Evolutionary conservation across 2,113 vertebrate genomes (phyloP).

Genomic region (Pheucticus melanocephalus): DNA sequence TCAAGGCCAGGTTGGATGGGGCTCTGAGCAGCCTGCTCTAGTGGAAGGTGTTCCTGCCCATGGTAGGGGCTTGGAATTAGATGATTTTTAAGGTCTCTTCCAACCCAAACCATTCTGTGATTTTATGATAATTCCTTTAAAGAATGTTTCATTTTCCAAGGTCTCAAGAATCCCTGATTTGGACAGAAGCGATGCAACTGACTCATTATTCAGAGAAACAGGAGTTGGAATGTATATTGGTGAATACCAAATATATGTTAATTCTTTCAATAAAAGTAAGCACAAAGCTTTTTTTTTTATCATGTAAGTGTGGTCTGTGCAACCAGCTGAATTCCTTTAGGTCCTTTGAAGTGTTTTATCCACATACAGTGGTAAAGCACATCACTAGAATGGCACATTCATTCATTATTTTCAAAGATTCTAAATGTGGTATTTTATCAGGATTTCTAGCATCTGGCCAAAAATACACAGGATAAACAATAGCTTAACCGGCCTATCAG

Average conservation of each 20-base stretch:
- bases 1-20: background rate
- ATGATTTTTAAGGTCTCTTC: background rate
- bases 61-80: background rate
- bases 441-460: background rate
- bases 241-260: background rate
- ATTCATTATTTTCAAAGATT: background rate
- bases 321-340: background rate
- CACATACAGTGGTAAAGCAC: background rate
- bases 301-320: background rate
- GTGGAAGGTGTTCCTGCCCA: background rate
- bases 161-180: background rate
- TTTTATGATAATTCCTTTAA: background rate
- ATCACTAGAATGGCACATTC: fast-evolving
- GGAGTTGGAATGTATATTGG: background rate
- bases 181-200: background rate
- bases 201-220: background rate
- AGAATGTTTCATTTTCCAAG: background rate
- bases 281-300: background rate
- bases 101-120: background rate
- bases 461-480: background rate
- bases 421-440: background rate
- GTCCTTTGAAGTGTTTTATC: background rate
- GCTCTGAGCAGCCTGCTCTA: background rate
- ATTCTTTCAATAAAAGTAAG: background rate
- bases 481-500: background rate